These are phyloP conservation scores for Notechis scutatus DNA, from an alignment of 2,113 vertebrate species.

Conservation along the genomic window DNA sequence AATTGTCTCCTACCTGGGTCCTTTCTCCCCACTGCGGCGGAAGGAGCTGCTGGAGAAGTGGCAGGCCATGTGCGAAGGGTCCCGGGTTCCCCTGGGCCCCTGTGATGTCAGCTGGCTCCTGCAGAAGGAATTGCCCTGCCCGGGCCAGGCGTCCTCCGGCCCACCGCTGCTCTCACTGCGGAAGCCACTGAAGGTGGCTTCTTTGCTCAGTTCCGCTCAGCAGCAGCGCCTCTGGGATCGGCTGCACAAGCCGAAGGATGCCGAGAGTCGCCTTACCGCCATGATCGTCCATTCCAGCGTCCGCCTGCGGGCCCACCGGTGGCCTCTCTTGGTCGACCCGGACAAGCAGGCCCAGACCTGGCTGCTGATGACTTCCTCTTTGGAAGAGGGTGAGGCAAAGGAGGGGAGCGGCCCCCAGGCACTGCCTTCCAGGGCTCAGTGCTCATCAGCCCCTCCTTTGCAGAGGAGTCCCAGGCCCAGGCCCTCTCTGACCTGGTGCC, in stretches of 20 bases:
- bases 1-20: slow-evolving; percentile 73
- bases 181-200: slow-evolving; percentile 59
- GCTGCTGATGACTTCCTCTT: slow-evolving; percentile 9
- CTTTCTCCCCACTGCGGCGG: slow-evolving; percentile 67
- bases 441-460: not conserved
- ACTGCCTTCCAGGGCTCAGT: fast-evolving
- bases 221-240: slow-evolving; percentile 59
- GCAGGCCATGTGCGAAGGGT: slow-evolving; percentile 67
- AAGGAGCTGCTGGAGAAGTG: slow-evolving; percentile 76
- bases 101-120: slow-evolving; percentile 61
- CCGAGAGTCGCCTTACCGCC: slow-evolving; percentile 53
- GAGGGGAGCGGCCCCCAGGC: not conserved
- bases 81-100: slow-evolving; percentile 58
- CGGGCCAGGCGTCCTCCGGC: not conserved
- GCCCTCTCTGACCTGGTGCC: not conserved
- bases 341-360: slow-evolving; percentile 60
- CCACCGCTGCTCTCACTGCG: slow-evolving; percentile 54
- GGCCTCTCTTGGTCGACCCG: slow-evolving; percentile 74
- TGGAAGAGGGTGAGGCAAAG: slow-evolving; percentile 17
- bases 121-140: slow-evolving; percentile 16
- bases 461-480: not conserved
- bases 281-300: slow-evolving; percentile 67
- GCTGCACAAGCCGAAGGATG: slow-evolving; percentile 45
- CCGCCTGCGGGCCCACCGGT: slow-evolving; percentile 46
- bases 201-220: slow-evolving; percentile 42